Evolutionary conservation across 2,888 invertebrate genomes (phyloP).

Genomic region (Kryphioiulus occultus): DNA sequence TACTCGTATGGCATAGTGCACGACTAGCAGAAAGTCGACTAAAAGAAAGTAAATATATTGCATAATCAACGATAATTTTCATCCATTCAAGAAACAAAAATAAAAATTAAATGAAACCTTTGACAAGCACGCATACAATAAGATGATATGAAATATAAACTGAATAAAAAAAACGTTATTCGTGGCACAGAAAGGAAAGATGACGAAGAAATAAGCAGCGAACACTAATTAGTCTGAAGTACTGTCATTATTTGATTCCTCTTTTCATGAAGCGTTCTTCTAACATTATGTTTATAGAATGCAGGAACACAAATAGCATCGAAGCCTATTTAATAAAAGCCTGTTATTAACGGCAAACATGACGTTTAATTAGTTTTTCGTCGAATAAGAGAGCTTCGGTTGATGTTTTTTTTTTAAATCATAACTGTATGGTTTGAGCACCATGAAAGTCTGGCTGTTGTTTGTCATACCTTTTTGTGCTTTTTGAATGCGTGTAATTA

Average conservation of each 20-base stretch:
- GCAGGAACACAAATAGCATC: neutral
- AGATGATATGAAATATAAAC: neutral
- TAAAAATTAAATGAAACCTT: neutral
- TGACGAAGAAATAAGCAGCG: neutral
- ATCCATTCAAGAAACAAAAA: neutral
- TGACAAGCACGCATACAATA: neutral
- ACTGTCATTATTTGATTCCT: neutral
- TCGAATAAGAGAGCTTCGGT: neutral
- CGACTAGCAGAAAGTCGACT: too few relatives aligned
- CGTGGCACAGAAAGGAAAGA: neutral
- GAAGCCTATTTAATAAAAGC: neutral
- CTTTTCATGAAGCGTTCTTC: neutral
- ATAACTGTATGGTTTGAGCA: neutral
- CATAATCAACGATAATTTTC: neutral
- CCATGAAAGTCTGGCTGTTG: neutral
- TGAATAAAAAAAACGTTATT: neutral
- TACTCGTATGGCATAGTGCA: neutral
- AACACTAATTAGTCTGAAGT: neutral
- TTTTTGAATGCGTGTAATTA: neutral
- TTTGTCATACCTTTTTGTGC: neutral
- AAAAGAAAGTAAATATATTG: neutral
- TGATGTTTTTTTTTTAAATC: neutral
- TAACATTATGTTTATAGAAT: neutral
- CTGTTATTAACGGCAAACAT: neutral
- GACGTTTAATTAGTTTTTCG: slow-evolving; percentile 12